Evolutionary conservation across 2,797 vertebrate species (phyloP).

Genomic region (Agapornis canus): DNA sequence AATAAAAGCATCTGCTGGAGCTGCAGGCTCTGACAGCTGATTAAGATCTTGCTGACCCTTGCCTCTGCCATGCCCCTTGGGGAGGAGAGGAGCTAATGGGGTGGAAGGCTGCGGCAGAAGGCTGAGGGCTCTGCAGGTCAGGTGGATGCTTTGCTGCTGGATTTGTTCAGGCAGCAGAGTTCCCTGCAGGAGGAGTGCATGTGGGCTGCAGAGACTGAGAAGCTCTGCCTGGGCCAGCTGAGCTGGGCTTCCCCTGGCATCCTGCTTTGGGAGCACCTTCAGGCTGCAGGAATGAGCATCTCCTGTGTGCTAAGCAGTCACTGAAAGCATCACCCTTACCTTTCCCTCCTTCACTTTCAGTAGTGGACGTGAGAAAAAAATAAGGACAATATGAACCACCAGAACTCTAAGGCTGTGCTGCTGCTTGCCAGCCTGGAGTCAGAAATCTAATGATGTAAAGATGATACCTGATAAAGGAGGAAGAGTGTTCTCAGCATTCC

Average conservation of each 20-base stretch:
- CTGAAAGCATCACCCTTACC: not conserved
- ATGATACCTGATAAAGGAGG: not conserved
- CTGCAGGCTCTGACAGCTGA: not conserved
- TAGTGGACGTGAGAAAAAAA: not conserved
- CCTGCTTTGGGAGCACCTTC: not conserved
- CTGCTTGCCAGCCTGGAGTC: not conserved
- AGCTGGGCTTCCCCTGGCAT: not conserved
- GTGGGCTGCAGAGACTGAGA: rapidly evolving
- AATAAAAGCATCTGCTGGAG: not conserved
- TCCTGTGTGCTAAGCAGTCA: rapidly evolving
- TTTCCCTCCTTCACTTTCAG: not conserved
- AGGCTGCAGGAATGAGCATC: not conserved
- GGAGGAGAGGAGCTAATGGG: not conserved
- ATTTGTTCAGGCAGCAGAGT: not conserved
- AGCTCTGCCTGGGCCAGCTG: not conserved
- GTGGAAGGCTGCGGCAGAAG: not conserved
- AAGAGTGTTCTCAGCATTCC: not conserved
- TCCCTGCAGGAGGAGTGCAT: not conserved
- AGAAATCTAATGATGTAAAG: not conserved
- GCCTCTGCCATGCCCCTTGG: rapidly evolving
- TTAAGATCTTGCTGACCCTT: not conserved
- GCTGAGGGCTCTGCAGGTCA: not conserved
- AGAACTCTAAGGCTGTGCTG: not conserved
- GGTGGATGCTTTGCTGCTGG: not conserved
- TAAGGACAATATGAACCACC: rapidly evolving